Evolutionary conservation across 2,797 vertebrate species (phyloP).

Genomic region (Trachops cirrhosus): DNA sequence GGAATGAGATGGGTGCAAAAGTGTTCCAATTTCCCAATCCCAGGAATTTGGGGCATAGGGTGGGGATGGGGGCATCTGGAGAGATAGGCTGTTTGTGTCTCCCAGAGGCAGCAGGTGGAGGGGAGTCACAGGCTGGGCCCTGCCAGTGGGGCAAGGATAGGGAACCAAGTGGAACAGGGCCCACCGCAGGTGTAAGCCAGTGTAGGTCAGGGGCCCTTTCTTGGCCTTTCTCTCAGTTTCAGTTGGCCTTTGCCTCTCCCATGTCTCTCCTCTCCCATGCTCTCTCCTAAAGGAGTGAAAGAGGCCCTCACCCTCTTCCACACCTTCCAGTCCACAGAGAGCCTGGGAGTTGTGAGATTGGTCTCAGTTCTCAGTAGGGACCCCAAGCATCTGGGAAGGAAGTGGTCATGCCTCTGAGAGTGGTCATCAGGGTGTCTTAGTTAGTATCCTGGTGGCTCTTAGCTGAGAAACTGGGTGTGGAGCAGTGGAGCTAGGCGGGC

Average conservation of each 20-base stretch:
- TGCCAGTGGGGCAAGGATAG: background rate
- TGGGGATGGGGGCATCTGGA: slow-evolving; percentile 46
- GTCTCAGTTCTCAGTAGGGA: background rate
- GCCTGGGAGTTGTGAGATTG: background rate
- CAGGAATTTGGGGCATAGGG: slow-evolving; percentile 70
- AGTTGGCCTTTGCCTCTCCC: background rate
- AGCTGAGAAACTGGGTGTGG: background rate
- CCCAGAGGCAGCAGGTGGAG: background rate
- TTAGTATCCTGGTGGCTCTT: background rate
- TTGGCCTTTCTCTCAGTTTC: background rate
- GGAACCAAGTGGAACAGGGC: background rate
- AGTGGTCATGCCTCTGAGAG: background rate
- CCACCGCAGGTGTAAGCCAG: background rate
- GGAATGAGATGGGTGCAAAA: slow-evolving; percentile 23
- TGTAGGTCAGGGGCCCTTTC: background rate
- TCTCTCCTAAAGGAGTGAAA: background rate
- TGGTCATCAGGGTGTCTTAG: background rate
- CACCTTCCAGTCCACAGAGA: background rate
- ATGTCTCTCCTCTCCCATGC: background rate
- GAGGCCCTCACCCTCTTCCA: background rate
- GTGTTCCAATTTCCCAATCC: slow-evolving; percentile 62
- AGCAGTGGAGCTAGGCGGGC: slow-evolving; percentile 15
- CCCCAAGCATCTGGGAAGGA: background rate
- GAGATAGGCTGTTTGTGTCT: slow-evolving; percentile 16
- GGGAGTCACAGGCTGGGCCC: background rate